A percentile compares a stretch with the other conserved stretches of the same genome.
Conservation (phyloP, 1,140 invertebrate species). For the Drosophila subobscura region DNA sequence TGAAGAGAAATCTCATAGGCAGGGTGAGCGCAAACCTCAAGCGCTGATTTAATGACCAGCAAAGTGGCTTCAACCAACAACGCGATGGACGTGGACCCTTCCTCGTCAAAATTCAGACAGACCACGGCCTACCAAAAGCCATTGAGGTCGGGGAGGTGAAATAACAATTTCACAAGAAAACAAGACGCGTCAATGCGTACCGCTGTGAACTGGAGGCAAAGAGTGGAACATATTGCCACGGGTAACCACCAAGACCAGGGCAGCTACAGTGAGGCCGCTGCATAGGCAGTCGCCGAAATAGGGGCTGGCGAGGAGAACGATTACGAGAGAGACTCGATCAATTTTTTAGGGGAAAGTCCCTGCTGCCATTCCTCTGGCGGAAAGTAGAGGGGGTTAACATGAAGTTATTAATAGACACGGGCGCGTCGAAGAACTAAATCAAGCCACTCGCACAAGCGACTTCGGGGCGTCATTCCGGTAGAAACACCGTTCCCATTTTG, state of each 20-base stretch:
- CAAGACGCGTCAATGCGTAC: not conserved
- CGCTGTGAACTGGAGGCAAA: not conserved
- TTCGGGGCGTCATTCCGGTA: no score
- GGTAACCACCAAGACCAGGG: no score
- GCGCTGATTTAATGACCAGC: no score
- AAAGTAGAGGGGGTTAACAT: not conserved
- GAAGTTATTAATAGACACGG: conserved; percentile 1
- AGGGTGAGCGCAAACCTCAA: no score
- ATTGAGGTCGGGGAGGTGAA: not conserved
- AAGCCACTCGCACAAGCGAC: not conserved
- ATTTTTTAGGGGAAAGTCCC: not conserved
- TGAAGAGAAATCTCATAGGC: no score
- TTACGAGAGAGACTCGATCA: not conserved
- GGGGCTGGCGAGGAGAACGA: not conserved
- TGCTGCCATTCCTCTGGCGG: not conserved
- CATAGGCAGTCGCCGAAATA: not conserved
- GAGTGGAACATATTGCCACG: no score
- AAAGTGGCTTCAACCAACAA: no score
- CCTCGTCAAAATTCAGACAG: conserved; percentile 9
- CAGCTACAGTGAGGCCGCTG: not conserved
- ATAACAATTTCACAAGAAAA: not conserved
- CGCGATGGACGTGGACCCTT: conserved; percentile 8
- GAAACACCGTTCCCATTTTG: no score
- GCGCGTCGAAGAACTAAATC: not conserved
- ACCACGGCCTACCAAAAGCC: not conserved